phyloP scores from a whole-genome alignment of 92 coral and sea anemone species.

The Epizoanthus stellaris region DNA sequence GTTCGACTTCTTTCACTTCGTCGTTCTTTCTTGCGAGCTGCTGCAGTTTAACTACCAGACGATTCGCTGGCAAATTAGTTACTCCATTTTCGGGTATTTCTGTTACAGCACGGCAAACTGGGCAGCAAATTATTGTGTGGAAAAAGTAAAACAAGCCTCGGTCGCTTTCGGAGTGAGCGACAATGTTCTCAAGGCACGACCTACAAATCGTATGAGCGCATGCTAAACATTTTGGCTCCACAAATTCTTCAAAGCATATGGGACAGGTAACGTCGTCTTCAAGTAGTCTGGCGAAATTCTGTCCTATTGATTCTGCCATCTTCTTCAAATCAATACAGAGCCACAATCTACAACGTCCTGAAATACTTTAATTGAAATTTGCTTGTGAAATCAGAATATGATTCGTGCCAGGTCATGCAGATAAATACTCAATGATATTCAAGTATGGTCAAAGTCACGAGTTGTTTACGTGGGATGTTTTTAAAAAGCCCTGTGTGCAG shows the following conservation, averaged over 20 bases:
- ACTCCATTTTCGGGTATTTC: conserved; percentile 55
- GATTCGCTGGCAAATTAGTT: conserved; percentile 63
- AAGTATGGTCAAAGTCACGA: no score
- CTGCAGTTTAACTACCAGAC: conserved; percentile 44
- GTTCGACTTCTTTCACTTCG: conserved; percentile 50
- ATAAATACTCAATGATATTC: no score
- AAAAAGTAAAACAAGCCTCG: neutral
- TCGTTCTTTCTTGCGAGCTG: conserved; percentile 28
- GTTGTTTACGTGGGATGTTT: no score
- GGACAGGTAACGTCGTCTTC: conserved; percentile 67
- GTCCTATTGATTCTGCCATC: conserved; percentile 18
- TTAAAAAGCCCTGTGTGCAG: no score
- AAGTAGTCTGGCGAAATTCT: conserved; percentile 8
- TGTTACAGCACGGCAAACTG: conserved; percentile 57
- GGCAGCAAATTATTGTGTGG: conserved; percentile 56
- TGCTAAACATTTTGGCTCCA: conserved; percentile 57
- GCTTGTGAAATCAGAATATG: no score
- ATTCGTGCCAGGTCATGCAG: no score
- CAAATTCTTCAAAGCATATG: conserved; percentile 61
- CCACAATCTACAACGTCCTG: no score
- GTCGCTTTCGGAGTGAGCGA: neutral
- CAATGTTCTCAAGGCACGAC: conserved; percentile 52
- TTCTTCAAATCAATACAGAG: no score
- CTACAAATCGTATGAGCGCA: conserved; percentile 61
- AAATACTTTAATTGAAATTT: no score